These are phyloP conservation scores for Agrotis puta DNA, from an alignment of 2,888 invertebrate genomes.

Conservation along the genomic window DNA sequence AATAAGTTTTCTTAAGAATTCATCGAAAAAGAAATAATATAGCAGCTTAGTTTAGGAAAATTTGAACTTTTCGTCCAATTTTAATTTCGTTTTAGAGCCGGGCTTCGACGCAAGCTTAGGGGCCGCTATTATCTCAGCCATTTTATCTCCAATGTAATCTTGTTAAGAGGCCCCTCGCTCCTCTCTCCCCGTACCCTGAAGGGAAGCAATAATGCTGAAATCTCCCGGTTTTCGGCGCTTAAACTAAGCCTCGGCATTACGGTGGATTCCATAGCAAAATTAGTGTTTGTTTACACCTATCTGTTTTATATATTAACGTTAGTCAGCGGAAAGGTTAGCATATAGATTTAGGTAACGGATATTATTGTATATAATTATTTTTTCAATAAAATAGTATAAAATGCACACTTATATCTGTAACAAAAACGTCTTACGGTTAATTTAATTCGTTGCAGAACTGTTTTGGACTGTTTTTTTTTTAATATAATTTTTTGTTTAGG, in stretches of 20 bases:
- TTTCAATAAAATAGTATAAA: no score
- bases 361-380: no score
- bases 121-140: constrained; percentile 86
- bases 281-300: constrained; percentile 71
- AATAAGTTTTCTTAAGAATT: not conserved
- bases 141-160: constrained; percentile 91
- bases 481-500: not conserved
- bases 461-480: not conserved
- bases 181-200: constrained; percentile 66
- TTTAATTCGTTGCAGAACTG: no score
- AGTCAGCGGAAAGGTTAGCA: not conserved
- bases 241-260: constrained; percentile 86
- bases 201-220: constrained; percentile 87
- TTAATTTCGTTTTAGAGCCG: constrained; percentile 87
- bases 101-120: constrained; percentile 80
- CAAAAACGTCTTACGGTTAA: no score
- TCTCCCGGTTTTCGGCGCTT: constrained; percentile 88
- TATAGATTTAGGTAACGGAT: not conserved
- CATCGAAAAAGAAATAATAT: not conserved
- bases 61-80: constrained; percentile 75
- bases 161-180: constrained; percentile 86
- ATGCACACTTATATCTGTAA: no score
- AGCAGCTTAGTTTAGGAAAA: constrained; percentile 29
- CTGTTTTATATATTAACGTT: constrained; percentile 10
- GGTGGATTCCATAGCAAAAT: constrained; percentile 81